These are phyloP conservation scores for Apteryx owenii DNA, from an alignment of 2,113 vertebrate genomes.

Conservation along the genomic window DNA sequence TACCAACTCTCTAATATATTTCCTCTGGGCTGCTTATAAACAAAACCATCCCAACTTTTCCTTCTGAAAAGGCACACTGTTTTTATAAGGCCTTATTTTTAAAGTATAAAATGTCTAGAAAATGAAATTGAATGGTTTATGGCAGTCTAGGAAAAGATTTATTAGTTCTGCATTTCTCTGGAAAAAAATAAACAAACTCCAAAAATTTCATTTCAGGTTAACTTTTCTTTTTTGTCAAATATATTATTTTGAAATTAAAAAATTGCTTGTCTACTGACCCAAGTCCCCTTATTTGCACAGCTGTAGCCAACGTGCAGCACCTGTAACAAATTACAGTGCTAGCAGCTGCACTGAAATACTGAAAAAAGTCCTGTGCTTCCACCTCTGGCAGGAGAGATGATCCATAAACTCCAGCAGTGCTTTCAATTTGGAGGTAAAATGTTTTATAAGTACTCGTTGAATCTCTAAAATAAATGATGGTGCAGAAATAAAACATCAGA, in stretches of 20 bases:
- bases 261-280: background rate
- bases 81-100: background rate
- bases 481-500: conserved; percentile 17
- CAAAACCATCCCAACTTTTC: background rate
- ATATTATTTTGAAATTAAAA: background rate
- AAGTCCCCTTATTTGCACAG: background rate
- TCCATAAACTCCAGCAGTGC: conserved; percentile 16
- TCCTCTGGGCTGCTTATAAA: background rate
- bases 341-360: background rate
- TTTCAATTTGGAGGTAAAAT: conserved; percentile 31
- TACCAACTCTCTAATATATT: background rate
- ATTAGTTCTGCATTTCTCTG: background rate
- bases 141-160: background rate
- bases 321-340: background rate
- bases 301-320: background rate
- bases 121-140: background rate
- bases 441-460: background rate
- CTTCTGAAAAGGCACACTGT: background rate
- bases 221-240: background rate
- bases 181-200: background rate
- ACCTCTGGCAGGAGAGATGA: background rate
- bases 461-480: conserved; percentile 32
- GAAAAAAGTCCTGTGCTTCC: background rate
- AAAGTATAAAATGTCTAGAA: background rate
- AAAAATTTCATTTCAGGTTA: background rate